phyloP scores from a whole-genome alignment of 2,113 vertebrate species.

The Chelonoidis abingdonii region DNA sequence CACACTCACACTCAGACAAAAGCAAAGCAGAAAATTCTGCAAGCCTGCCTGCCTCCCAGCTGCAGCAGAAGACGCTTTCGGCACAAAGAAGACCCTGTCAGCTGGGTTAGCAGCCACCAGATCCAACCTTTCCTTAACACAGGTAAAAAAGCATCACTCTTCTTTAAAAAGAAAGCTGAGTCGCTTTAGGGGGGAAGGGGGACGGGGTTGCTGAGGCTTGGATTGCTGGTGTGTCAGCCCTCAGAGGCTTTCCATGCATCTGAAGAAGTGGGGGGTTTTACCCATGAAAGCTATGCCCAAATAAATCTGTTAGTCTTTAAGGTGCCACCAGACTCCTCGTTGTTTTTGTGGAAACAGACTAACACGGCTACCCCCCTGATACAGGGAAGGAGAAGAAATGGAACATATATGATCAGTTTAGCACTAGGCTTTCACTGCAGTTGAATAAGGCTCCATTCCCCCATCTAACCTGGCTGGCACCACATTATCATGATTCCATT shows the following conservation, averaged over 20 bases:
- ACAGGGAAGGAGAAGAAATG: background rate
- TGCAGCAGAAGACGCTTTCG: background rate
- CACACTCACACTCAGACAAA: conserved; percentile 31
- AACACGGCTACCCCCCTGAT: no score
- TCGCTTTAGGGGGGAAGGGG: rapidly evolving
- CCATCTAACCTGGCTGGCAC: background rate
- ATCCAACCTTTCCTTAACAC: background rate
- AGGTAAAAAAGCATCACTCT: background rate
- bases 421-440: background rate
- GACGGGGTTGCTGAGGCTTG: rapidly evolving
- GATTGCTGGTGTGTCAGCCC: background rate
- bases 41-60: background rate
- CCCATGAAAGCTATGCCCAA: no score
- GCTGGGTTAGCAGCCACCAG: background rate
- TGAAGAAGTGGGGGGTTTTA: no score
- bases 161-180: background rate
- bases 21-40: conserved; percentile 42
- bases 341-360: no score
- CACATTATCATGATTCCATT: background rate
- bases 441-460: background rate
- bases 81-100: conserved; percentile 33
- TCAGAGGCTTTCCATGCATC: background rate
- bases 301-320: no score
- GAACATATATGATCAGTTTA: background rate
- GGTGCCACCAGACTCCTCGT: no score